Evolutionary conservation across 2,113 vertebrate genomes (phyloP).

Genomic region (Pelusios castaneus): DNA sequence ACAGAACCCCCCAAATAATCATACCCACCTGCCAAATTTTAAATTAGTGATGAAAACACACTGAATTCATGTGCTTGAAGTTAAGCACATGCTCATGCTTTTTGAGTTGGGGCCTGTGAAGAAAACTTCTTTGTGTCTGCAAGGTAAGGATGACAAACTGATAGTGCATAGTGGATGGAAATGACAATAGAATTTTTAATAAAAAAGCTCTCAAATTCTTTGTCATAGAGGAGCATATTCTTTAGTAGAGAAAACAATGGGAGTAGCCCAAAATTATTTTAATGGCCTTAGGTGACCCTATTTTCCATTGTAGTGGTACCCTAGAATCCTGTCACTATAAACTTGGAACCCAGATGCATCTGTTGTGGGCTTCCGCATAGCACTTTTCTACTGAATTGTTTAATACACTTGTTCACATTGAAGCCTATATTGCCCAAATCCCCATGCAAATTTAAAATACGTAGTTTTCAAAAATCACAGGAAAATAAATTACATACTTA

Average conservation of each 20-base stretch:
- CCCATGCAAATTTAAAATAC: not conserved
- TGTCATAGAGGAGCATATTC: not conserved
- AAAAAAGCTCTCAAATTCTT: not conserved
- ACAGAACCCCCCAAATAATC: not conserved
- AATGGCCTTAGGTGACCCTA: not conserved
- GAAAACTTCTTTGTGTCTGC: not conserved
- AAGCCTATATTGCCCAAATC: not conserved
- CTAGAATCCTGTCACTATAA: accelerated
- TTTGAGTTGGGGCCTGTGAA: not conserved
- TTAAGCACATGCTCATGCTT: not conserved
- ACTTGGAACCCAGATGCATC: not conserved
- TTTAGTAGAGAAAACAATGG: not conserved
- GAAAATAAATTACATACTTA: constrained; percentile 29
- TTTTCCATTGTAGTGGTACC: not conserved
- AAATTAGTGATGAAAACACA: not conserved
- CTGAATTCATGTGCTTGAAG: not conserved
- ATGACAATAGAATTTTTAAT: not conserved
- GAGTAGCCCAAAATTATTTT: not conserved
- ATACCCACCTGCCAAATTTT: not conserved
- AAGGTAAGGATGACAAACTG: not conserved
- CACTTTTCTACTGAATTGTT: not conserved
- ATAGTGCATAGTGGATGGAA: not conserved
- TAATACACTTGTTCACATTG: not conserved
- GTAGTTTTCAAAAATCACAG: not conserved
- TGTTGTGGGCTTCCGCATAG: not conserved